Percentiles rank a stretch among this genome's conserved stretches.
Evolutionary conservation across 2,113 vertebrate genomes (phyloP).

Genomic region (Grammomys surdaster): DNA sequence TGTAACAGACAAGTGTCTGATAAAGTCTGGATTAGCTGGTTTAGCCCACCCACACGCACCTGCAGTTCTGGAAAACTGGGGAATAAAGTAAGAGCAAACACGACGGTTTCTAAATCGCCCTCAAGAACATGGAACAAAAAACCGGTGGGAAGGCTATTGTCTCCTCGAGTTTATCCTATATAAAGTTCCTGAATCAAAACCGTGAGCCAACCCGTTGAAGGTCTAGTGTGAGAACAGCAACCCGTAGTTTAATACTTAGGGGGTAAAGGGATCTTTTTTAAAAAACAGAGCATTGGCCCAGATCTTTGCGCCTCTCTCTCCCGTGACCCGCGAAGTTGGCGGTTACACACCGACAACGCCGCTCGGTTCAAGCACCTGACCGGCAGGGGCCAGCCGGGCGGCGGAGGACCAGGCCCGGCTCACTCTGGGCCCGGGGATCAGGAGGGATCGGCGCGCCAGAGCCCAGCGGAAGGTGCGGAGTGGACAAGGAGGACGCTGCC

Average conservation of each 20-base stretch:
- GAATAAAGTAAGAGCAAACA: not conserved
- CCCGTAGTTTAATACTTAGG: not conserved
- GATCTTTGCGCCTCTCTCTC: not conserved
- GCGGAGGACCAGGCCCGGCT: not conserved
- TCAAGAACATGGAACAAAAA: slow-evolving; percentile 63
- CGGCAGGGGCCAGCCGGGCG: not conserved
- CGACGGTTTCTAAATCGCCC: not conserved
- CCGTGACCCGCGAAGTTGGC: not conserved
- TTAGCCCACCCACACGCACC: slow-evolving; percentile 1
- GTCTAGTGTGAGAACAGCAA: not conserved
- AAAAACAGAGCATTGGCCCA: slow-evolving; percentile 9
- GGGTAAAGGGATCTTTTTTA: not conserved
- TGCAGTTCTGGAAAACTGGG: not conserved
- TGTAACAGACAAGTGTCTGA: not conserved
- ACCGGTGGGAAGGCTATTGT: not conserved
- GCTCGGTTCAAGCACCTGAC: not conserved
- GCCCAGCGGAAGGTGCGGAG: not conserved
- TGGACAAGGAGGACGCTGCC: not conserved
- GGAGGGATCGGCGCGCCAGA: not conserved
- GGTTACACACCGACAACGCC: not conserved
- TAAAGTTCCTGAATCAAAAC: slow-evolving; percentile 37
- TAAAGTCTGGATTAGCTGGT: not conserved
- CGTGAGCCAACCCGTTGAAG: not conserved
- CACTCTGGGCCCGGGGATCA: not conserved
- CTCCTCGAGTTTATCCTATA: not conserved